Base-by-base conservation (phyloP, 2,888 invertebrate genomes). In the Ennomos quercinarius region DNA sequence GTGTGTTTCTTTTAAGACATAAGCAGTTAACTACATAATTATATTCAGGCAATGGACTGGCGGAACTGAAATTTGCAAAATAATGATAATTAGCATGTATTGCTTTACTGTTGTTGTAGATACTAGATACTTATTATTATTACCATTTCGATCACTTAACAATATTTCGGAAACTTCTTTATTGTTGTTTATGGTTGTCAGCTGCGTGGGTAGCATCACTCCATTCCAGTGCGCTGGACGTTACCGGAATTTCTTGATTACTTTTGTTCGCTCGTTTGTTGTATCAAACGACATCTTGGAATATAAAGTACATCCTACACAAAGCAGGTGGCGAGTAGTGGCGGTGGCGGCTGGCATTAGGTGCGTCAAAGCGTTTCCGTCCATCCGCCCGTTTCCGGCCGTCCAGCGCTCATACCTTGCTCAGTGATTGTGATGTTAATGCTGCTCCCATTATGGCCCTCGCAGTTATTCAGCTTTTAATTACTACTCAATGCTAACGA, bases 401-500 rank as follows among this genome's bases (percentile, higher is more conserved):
- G 54, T 55, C 53, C 51, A 13, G 51, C 52, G 45, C 52, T 52
- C 45, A 57, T 47, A 40, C 60, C 39, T 42, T 46, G 43, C 49
- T 49, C 68, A 46, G 66, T 70, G 50, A 79, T 79, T 78, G 77
- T 85, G 73, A 81, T 84, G 83, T 74, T 82, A 86, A 84, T 84
- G 71, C 68, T 72, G 77, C 73, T 75, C 80, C 78, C 76, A 76
- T 83, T 86, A 78, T 74, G 79, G 77, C 79, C 70, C 70, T 77
- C 74, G 72, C 64, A 72, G 62, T 59, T 64, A 61, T 69, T 54
- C 59, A 68, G 54, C 60, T 57, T 54, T 71, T 76, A 72, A 73
- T 68, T 68, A 55, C 60, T 68, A 64, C 67, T 68, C 58, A 53
- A 50, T 57, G 50, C 35, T 36, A 62, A 10, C 42, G 11, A 36